phyloP scores from a whole-genome alignment of 2,888 invertebrate genomes.

The Hemaris fuciformis region DNA sequence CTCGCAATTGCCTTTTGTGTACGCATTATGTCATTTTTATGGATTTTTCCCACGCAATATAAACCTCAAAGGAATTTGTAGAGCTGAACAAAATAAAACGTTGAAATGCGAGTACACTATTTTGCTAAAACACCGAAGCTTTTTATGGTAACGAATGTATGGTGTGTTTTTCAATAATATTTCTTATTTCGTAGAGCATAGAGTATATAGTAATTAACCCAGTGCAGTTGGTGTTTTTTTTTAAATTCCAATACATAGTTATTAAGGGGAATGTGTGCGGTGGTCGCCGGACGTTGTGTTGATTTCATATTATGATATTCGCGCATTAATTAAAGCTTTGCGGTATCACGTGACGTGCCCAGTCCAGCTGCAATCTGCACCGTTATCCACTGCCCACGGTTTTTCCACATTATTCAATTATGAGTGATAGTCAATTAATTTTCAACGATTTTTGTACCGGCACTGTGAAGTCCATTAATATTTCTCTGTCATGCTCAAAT shows the following conservation, averaged over 20 bases:
- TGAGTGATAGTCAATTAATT: background rate
- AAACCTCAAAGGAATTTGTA: background rate
- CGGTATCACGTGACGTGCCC: slow-evolving; percentile 10
- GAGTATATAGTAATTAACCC: background rate
- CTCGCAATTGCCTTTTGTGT: slow-evolving; percentile 1
- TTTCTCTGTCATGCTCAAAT: background rate
- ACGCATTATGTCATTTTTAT: slow-evolving; percentile 5
- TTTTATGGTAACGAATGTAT: background rate
- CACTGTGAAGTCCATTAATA: background rate
- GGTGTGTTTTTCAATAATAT: background rate
- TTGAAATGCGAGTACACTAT: background rate
- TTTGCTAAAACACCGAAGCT: background rate
- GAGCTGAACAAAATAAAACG: background rate
- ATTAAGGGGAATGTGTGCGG: background rate
- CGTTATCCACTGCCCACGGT: background rate
- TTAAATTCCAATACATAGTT: slow-evolving; percentile 6
- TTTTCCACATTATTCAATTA: background rate
- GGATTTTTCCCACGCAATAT: background rate
- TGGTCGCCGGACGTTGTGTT: slow-evolving; percentile 2
- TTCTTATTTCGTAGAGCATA: too few relatives aligned
- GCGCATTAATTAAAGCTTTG: slow-evolving; percentile 30
- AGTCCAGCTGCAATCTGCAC: background rate
- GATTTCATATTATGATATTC: slow-evolving; percentile 28
- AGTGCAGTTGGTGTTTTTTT: background rate
- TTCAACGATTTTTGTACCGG: background rate